Base-by-base conservation (phyloP, 1,140 invertebrate genomes). In the Drosophila elegans region DNA sequence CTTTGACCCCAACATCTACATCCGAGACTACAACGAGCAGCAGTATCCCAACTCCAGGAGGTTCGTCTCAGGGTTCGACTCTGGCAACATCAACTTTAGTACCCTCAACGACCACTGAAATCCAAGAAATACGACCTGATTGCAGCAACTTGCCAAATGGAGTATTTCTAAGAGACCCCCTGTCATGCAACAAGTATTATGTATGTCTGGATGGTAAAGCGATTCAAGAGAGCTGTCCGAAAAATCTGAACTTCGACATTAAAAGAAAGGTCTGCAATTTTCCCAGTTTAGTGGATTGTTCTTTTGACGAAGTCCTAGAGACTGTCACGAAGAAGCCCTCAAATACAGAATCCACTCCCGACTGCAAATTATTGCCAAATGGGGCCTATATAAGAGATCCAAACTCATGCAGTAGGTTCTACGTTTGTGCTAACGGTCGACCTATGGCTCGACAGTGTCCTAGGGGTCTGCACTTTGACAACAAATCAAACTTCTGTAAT, bases 211-310 rank as follows among this genome's bases (percentile, higher is more conserved):
- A 86, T 39, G 78, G 57, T 1, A 34, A 21, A 11, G 49, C 82
- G 2, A 54, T 78, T 49, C 42, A 60, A 1, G 27, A 44, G 2
- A 39, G 36, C 7, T 85, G 82, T 68, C 82, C 82, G 2, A 51
- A 39, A 13, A 13, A 49, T 21, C 78, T 86, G 2, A 41, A 42
- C 27, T 85, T 85, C 11, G 82, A 85, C 42, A 81, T 75, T 0
- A 78, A 53, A 25, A 78, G 61, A 51, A 78, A 63, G 27, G 78
- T 85, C 2, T 85, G 82, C 42, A 85, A 85, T 49, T 86, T 71
- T 11, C 54, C 82, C 6, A 51, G 45, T 21, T 52, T 81, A 6
- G 82, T 85, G 12, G 74, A 85, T 21, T 85, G 82, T 16, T 49
- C 61, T 1, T 12, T 41, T 34, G 29, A 38, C 11, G 32, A 48